Base-by-base conservation (phyloP, 2,888 invertebrate species). In the Desoria tigrina region DNA sequence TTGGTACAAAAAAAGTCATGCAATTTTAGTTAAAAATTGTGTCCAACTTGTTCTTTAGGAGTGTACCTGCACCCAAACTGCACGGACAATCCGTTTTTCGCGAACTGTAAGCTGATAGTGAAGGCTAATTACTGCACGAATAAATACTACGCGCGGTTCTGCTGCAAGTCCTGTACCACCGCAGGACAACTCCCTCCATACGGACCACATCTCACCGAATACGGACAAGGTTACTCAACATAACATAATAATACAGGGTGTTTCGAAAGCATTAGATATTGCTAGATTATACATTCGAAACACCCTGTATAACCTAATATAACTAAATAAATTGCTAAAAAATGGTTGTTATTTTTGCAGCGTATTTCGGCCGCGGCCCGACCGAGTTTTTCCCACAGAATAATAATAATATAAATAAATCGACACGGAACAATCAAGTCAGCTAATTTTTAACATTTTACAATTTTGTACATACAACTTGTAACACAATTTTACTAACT, bases 111-210 rank as follows among this genome's bases (percentile, higher is more conserved):
- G 50, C 84, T 95, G 63, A 95, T 96, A 77, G 93, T 96, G 2
- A 83, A 85, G 78, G 93, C 88, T 64, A 85, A 85, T 64, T 92
- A 89, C 80, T 97, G 96, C 80, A 83, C 83, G n/a, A 93, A 96
- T 82, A 84, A 85, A 74, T 80, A 81, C 76, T 92, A 92, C 73
- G 86, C 85, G 81, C 86, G 86, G 69, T 94, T 94, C 86, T 97
- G 96, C 81, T 97, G 96, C 82, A 86, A 88, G 79, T 93, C 94
- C 1, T 96, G 96, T 80, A 90, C 92, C 68, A 84, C 90, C 79
- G 92, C 92, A 0, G 93, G 93, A 1, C 89, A 89, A 79, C 81
- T 92, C 66, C 82, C 84, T 21, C 77, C 80, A 2, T 78, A 79
- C 68, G 83, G 83, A 49, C 80, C 83, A 3, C 83, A 84, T 75